Evolutionary conservation across 1,140 invertebrate genomes (phyloP), one percentile per base, ranked within the genome.

Genomic region (Drosophila orena): DNA sequence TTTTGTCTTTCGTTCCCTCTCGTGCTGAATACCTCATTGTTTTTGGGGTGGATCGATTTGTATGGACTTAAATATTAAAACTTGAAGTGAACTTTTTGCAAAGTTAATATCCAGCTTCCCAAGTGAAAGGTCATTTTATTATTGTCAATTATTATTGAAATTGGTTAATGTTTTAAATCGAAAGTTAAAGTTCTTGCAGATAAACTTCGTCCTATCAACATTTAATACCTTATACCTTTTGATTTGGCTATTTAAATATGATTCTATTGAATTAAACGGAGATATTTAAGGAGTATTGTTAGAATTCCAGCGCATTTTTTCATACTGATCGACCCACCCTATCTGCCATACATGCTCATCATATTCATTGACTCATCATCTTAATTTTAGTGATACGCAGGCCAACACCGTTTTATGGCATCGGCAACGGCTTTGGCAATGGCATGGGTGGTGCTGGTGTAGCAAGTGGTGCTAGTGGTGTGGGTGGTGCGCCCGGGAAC

Each of bases 361-460:
- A 90, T 90, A 90, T 69, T 91, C 90, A 91, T 91, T 91, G 70
- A 84, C 79, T 91, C 90, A 92, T 92, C 78, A 89, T 89, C 80
- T 89, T 90, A 91, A 91, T 92, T 92, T 91, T 92, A 92, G 91
- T 86, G 91, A 91, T 92, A 92, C 91, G 85, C 79, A 83, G 88
- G 79, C 91, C 91, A 81, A 73, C 81, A 77, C 50, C 78, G 37
- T 85, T 91, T 49, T 79, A 77, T 77, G 90, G 90, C 83, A 85
- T 77, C 74, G 90, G 81, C 78, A 83, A 58, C 43, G 69, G 81
- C 64, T 59, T 55, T 58, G 77, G 71, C 40, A 72, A 24, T 59
- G 66, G 70, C 65, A 61, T 60, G 79, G 73, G 69, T 78, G 71
- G 69, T 74, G 56, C 47, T 50, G 62, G 44, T 43, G 55, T 30